phyloP scores from a whole-genome alignment of 1,140 invertebrate genomes.

The Octopus bimaculoides region DNA sequence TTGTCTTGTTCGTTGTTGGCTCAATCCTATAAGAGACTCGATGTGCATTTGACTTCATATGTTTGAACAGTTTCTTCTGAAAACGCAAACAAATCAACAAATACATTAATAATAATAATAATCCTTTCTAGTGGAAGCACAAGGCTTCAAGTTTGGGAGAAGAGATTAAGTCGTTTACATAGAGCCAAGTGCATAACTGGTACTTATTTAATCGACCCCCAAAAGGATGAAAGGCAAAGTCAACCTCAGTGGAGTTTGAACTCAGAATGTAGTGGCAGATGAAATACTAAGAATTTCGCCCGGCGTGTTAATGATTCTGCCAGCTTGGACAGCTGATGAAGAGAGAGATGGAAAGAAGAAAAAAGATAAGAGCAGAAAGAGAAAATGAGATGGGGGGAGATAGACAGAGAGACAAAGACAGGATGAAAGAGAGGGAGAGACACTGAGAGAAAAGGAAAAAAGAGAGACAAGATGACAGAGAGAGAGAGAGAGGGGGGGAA shows the following conservation, averaged over 20 bases:
- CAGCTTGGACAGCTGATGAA: too few relatives aligned
- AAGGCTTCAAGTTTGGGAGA: not conserved
- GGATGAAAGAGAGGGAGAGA: too few relatives aligned
- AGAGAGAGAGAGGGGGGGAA: not conserved
- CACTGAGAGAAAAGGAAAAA: not conserved
- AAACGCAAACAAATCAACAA: conserved; percentile 63
- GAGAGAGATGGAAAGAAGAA: too few relatives aligned
- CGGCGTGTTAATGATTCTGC: too few relatives aligned
- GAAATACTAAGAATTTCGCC: too few relatives aligned
- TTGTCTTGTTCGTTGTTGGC: conserved; percentile 62
- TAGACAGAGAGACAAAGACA: too few relatives aligned
- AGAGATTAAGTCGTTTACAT: not conserved
- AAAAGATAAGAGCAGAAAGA: too few relatives aligned
- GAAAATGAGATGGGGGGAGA: too few relatives aligned
- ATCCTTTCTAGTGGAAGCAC: not conserved
- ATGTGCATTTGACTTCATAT: conserved; percentile 76
- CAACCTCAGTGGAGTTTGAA: too few relatives aligned
- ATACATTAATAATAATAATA: conserved; percentile 65
- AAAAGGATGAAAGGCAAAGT: not conserved
- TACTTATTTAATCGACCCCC: not conserved
- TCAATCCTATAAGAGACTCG: conserved; percentile 89
- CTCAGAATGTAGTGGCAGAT: too few relatives aligned
- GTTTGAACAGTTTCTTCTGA: conserved; percentile 56
- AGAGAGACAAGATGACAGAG: not conserved
- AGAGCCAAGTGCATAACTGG: not conserved